Evolutionary conservation across 2,113 vertebrate species (phyloP), one percentile per base, ranked within the genome.

Genomic region (Lagenorhynchus albirostris): DNA sequence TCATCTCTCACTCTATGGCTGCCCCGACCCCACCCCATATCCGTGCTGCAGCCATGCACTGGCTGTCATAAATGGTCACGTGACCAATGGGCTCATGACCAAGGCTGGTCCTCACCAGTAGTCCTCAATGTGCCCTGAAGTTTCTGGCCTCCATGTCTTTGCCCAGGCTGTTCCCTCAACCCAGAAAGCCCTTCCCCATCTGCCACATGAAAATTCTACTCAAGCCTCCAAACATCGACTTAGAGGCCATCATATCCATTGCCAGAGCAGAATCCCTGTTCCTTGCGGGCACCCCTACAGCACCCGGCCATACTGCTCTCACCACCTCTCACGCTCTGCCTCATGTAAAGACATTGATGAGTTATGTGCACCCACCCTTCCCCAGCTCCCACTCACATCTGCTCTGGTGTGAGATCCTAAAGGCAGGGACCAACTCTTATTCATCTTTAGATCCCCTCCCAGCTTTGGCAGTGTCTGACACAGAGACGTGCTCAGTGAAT

Each of bases 341-440:
- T 33, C 50, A 0, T 0, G 14, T 13, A 7, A 5, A 58, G 50
- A 58, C 84, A 53, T 53, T 21, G 50, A 15, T 4, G 18, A 4
- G 14, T 10, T 23, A 17, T 1, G 31, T 3, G 12, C 23, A 11
- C 4, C 36, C 5, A 0, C 8, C n/a, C 14, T 3, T 14, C 26
- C 63, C 55, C 12, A 20, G 2, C 1, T 23, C n/a, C 50, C 41
- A 33, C 38, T 53, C 87, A 41, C 33, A 53, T 3, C 79, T 2
- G 8, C 83, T 79, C 77, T 31, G 41, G 73, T 3, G 71, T 38
- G 60, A 85, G 58, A 62, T 20, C 3, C 81, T 6, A 15, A 44
- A 67, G 47, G 36, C 29, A 71, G 38, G 17, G 18, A 8, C 12
- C 1, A 0, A 4, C 6, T 31, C 92, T 68, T 6, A 26, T 4